Evolutionary conservation across 2,113 vertebrate species (phyloP).

Genomic region (Cyanistes caeruleus): DNA sequence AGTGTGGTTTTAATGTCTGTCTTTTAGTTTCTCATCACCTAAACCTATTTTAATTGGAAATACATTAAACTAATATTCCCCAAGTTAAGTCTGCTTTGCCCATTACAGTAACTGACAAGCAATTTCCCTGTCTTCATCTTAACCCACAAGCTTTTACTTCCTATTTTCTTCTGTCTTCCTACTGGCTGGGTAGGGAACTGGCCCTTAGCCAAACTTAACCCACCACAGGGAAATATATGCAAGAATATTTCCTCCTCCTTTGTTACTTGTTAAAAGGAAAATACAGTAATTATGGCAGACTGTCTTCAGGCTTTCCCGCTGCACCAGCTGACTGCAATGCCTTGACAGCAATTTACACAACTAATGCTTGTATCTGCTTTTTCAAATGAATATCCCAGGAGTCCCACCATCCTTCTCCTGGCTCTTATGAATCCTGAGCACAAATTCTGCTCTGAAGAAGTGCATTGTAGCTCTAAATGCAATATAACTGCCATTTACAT

Average conservation of each 20-base stretch:
- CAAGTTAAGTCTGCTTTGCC: not conserved
- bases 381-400: not conserved
- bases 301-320: not conserved
- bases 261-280: not conserved
- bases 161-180: not conserved
- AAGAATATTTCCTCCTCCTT: not conserved
- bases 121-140: not conserved
- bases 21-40: not conserved
- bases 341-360: not conserved
- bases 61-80: not conserved
- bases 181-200: not conserved
- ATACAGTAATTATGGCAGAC: not conserved
- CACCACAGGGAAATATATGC: not conserved
- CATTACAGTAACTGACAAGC: not conserved
- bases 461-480: not conserved
- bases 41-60: not conserved
- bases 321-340: not conserved
- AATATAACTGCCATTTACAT: constrained; percentile 3
- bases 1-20: not conserved
- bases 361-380: not conserved
- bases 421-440: not conserved
- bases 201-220: not conserved
- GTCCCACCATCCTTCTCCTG: not conserved
- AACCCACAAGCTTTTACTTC: not conserved
- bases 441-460: not conserved